phyloP scores from a whole-genome alignment of 1,140 invertebrate species.

The Halictus rubicundus region DNA sequence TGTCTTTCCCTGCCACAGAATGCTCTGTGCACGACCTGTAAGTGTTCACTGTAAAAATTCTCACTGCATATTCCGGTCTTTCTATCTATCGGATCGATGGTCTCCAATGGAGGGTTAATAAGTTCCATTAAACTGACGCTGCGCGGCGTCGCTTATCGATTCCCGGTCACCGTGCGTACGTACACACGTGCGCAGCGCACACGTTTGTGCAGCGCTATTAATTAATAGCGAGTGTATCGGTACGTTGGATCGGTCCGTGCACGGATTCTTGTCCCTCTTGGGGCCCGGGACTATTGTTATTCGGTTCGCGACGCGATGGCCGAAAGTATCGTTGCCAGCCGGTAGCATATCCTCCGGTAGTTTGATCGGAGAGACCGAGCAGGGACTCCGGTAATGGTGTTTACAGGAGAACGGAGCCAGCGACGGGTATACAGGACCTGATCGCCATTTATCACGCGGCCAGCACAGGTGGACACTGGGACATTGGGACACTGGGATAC shows the following conservation, averaged over 20 bases:
- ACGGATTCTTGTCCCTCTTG: conserved; percentile 15
- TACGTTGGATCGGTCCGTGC: neutral
- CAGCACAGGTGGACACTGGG: neutral
- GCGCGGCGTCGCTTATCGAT: conserved; percentile 19
- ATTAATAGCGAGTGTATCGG: conserved; percentile 25
- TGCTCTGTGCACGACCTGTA: neutral
- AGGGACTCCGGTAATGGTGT: conserved; percentile 40
- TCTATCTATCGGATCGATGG: neutral
- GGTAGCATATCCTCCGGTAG: neutral
- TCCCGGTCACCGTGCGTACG: neutral
- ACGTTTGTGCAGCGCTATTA: neutral
- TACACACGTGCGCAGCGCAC: neutral
- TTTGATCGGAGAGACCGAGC: conserved; percentile 19
- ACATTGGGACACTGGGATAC: too few relatives aligned
- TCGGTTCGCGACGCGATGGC: neutral
- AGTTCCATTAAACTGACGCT: conserved; percentile 24
- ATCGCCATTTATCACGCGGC: conserved; percentile 56
- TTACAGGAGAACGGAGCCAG: conserved; percentile 29
- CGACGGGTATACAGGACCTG: conserved; percentile 37
- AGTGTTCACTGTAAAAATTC: neutral
- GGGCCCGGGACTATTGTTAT: neutral
- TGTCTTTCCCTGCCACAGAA: too few relatives aligned
- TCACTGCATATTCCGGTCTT: conserved; percentile 1
- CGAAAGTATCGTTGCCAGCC: conserved; percentile 9
- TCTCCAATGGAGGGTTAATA: conserved; percentile 27